Evolutionary conservation across 2,797 vertebrate genomes (phyloP), one percentile per base, ranked within the genome.

Genomic region (Pangasius djambal): DNA sequence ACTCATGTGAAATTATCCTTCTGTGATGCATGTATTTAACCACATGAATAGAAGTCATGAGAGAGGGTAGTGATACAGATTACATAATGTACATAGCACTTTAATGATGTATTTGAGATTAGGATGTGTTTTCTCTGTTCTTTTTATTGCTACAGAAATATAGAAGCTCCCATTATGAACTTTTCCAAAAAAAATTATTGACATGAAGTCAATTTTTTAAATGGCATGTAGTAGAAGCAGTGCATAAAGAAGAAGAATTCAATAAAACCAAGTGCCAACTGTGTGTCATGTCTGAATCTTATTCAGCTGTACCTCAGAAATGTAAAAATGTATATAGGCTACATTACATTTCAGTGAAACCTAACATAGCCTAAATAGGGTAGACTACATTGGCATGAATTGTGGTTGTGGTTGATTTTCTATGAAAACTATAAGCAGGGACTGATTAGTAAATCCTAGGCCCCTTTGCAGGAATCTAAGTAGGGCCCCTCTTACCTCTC

Each of bases 221-320:
- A 74, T 31, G 83, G 48, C n/a, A 59, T 65, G 31, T 83, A 59
- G 40, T 74, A 67, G 55, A 40, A 82, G 37, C 16, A 86, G 25
- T 86, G 59, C 83, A 61, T 44, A 50, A 77, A 77, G 1, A 72
- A 37, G 37, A 89, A 63, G 63, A 72, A 85, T 81, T 86, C 37
- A 89, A 88, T 89, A 87, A 75, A 70, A 87, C 28, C 28, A 78
- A 34, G 40, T 78, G 20, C 4, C 74, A 78, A 52, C 59, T 87
- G 20, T 86, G 67, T 59, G 31, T 18, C 34, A n/a, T 59, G 25
- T 52, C 10, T 61, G 22, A 37, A 74, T 52, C 18, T 52, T 85
- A 4, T 84, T 63, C 10, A 31, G 28, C 37, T 28, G 6, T 18
- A 20, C 16, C 31, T 84, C 9, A 65, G 59, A 83, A 48, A 65